Percentiles rank a stretch among this genome's conserved stretches.
Conservation (phyloP, 2,888 invertebrate genomes). For the Yponomeuta malinellus region DNA sequence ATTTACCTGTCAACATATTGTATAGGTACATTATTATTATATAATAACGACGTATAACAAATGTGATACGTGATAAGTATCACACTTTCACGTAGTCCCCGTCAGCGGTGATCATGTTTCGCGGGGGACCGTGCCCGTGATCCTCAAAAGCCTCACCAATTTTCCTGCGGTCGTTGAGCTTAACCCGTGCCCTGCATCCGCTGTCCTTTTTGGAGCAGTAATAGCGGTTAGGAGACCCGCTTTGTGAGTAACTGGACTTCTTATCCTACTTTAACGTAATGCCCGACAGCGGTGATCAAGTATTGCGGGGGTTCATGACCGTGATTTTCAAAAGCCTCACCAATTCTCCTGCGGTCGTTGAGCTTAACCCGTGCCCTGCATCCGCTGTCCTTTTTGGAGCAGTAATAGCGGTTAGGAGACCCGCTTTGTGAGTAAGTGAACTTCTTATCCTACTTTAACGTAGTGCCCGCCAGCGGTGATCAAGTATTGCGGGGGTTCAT, state of each 20-base stretch:
- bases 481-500: not conserved
- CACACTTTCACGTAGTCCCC: not conserved
- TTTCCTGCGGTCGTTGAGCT: not conserved
- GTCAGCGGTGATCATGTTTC: conserved; percentile 1
- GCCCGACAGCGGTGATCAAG: not conserved
- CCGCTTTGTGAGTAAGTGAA: conserved; percentile 23
- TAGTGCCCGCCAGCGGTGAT: not conserved
- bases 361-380: too few relatives aligned
- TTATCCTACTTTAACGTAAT: not conserved
- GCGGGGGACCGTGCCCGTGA: conserved; percentile 15
- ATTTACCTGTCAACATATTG: too few relatives aligned
- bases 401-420: conserved; percentile 35
- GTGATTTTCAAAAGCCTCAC: conserved; percentile 5
- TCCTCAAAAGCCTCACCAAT: not conserved
- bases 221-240: conserved; percentile 31
- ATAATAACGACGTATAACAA: not conserved
- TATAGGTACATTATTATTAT: not conserved
- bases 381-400: conserved; percentile 35
- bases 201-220: conserved; percentile 39
- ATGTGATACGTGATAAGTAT: not conserved
- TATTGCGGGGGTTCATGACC: conserved; percentile 16
- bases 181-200: conserved; percentile 17
- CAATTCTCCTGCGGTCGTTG: not conserved
- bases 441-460: not conserved
- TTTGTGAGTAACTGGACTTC: conserved; percentile 19